Evolutionary conservation across 2,113 vertebrate species (phyloP), one percentile per base, ranked within the genome.

Genomic region (Aplodontia rufa): DNA sequence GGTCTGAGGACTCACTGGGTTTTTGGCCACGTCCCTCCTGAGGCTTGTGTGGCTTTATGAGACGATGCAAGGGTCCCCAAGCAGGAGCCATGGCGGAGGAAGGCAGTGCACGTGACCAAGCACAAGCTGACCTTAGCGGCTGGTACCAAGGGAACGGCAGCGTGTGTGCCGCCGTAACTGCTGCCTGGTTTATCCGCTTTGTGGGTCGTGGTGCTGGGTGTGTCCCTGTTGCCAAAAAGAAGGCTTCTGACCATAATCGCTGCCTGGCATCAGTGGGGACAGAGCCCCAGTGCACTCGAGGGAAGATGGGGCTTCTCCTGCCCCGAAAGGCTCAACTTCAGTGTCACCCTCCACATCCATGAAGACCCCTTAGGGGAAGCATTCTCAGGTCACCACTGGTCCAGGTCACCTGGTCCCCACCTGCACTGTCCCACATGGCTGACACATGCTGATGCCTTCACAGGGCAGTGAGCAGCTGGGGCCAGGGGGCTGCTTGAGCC

Each of bases 51-150:
- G 19, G 32, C 17, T 64, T 58, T 74, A 30, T 0, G 22, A 69
- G 45, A 62, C 2, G 14, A 22, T 4, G 26, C 5, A 0, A 1
- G 22, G 19, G 58, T 12, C 40, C 53, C 24, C 22, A 7, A 55
- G 66, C 1, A 26, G 42, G 40, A 32, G 53, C 35, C 13, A 13
- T 1, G 0, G 53, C 20, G 19, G 37, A 74, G 83, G 71, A 88
- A 35, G 20, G 7, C 90, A 20, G 74, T 53, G 0, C 0, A 4
- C 0, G 45, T 3, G 87, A 74, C 40, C 19, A 8, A 16, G 62
- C 19, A 14, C 74, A 10, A 6, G 5, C 42, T 32, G 49, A 79
- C 13, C 37, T 49, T 1, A 9, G 81, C 1, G 78, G 64, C 9
- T 1, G 40, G 26, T 17, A 6, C 10, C 10, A 7, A 11, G 0